Evolutionary conservation across 2,113 vertebrate genomes (phyloP).

Genomic region (Parotia lawesii): DNA sequence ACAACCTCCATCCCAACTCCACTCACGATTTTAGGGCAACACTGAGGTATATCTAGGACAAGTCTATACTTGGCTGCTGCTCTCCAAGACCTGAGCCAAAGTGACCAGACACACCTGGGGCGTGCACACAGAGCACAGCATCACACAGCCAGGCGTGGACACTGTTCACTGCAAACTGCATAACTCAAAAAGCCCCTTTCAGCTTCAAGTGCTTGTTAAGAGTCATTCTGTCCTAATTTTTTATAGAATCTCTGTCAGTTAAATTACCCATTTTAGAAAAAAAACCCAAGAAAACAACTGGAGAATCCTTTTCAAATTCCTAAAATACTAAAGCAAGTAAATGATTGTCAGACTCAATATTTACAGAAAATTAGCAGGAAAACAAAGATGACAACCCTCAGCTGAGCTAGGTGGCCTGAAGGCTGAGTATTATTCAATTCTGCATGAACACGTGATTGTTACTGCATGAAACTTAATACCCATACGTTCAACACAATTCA

Average conservation of each 20-base stretch:
- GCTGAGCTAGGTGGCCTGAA: not conserved
- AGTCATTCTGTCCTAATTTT: not conserved
- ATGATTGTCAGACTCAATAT: not conserved
- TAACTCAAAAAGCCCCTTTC: not conserved
- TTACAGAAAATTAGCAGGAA: slow-evolving; percentile 4
- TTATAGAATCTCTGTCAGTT: not conserved
- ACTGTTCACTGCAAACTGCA: not conserved
- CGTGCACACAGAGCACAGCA: not conserved
- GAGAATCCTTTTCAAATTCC: not conserved
- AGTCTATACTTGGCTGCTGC: not conserved
- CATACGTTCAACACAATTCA: not conserved
- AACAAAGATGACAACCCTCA: not conserved
- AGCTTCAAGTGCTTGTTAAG: not conserved
- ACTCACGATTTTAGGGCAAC: not conserved
- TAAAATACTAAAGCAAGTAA: slow-evolving; percentile 6
- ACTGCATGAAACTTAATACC: not conserved
- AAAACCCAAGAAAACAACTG: accelerated
- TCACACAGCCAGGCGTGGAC: not conserved
- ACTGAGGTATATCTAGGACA: not conserved
- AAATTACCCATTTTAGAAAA: not conserved
- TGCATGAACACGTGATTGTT: not conserved
- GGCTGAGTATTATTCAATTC: not conserved
- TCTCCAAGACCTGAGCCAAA: not conserved
- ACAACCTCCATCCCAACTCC: not conserved
- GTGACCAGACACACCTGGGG: not conserved